Evolutionary conservation across 2,113 vertebrate genomes (phyloP).

Genomic region (Elgaria multicarinata): DNA sequence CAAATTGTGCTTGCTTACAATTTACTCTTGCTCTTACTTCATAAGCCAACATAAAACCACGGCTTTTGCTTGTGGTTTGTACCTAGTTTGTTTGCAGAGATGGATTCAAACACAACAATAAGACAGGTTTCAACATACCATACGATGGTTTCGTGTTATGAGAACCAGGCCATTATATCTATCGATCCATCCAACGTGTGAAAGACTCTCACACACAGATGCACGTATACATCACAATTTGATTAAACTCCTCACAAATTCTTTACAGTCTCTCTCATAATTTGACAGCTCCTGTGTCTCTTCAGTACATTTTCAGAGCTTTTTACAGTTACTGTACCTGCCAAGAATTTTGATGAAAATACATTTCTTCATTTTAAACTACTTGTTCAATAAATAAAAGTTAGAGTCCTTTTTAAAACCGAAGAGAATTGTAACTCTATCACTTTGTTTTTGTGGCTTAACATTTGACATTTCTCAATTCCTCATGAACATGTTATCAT

Average conservation of each 20-base stretch:
- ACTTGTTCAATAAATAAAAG: background rate
- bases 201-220: background rate
- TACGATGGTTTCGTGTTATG: no score
- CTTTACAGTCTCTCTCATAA: background rate
- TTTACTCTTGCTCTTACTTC: no score
- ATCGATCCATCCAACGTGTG: no score
- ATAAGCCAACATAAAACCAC: no score
- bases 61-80: no score
- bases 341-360: background rate
- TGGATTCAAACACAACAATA: no score
- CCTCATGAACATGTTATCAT: background rate
- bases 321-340: background rate
- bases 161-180: no score
- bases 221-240: background rate
- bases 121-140: no score
- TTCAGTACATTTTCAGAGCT: background rate
- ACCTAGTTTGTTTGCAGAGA: no score
- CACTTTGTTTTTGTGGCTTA: background rate
- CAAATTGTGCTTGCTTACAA: no score
- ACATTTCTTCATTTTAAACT: fast-evolving
- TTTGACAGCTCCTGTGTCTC: background rate
- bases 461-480: background rate
- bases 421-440: background rate
- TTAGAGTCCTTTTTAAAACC: background rate
- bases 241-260: background rate